Evolutionary conservation across 2,113 vertebrate genomes (phyloP), one percentile per base, ranked within the genome.

Genomic region (Heterocephalus glaber): DNA sequence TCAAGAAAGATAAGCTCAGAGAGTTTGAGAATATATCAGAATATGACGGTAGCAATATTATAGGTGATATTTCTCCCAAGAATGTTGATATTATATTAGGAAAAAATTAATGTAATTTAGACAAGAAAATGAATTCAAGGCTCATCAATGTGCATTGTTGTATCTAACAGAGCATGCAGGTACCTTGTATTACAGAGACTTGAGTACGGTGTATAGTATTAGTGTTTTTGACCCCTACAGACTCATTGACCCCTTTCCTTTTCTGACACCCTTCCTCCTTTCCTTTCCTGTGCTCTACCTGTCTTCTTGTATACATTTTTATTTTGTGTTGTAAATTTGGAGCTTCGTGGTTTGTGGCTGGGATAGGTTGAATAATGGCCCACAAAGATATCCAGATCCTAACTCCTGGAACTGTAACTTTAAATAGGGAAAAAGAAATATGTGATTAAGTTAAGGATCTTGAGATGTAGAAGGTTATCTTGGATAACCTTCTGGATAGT

Each of bases 1-100:
- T 89, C 16, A 95, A 80, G 84, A 74, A 80, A 89, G 65, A 44
- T 89, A 38, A 63, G 41, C 16, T 88, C 58, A 68, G n/a, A 81
- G 28, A n/a, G 24, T 28, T 41, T 82, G 38, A 12, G 22, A 56
- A 77, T 82, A 82, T 38, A 26, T 58, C 47, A 94, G 80, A 63
- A n/a, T 81, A 28, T 63, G 76, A 26, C 12, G 63, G 44, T 52
- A 26, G 24, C 41, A 61, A 19, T 61, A 85, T 56, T 2, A 20
- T 38, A 60, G 24, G 22, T 85, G 10, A 90, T 74, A 44, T 96
- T 63, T 94, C 63, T 86, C 3, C 41, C 76, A 76, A 82, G n/a
- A 90, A 47, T 60, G 52, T 26, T 81, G 54, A 49, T 89, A 65
- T 63, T 94, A 70, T 89, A 82, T 86, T 77, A 65, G 74, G 19